Evolutionary conservation across 2,888 invertebrate species (phyloP).

Genomic region (Apodemia zela): DNA sequence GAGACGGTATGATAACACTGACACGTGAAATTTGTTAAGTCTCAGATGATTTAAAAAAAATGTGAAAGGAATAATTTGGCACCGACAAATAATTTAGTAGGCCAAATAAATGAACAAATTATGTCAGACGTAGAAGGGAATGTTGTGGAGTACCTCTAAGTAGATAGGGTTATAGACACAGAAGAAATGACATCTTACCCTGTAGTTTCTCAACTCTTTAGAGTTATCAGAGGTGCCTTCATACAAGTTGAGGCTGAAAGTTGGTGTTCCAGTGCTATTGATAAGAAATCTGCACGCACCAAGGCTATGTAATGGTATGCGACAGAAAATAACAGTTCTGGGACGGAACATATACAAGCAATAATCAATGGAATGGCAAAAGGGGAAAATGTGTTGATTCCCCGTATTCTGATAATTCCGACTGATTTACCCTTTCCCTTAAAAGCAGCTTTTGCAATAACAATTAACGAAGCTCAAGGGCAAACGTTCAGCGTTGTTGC

Average conservation of each 20-base stretch:
- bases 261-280: conserved; percentile 37
- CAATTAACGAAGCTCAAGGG: too few species aligned
- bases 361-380: too few species aligned
- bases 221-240: conserved; percentile 35
- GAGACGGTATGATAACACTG: too few species aligned
- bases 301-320: too few species aligned
- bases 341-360: too few species aligned
- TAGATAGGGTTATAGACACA: too few species aligned
- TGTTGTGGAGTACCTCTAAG: conserved; percentile 15
- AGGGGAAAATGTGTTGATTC: too few species aligned
- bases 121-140: conserved; percentile 25
- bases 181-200: conserved; percentile 15
- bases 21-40: not conserved
- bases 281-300: conserved; percentile 37
- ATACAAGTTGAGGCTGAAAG: conserved; percentile 35
- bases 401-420: too few species aligned
- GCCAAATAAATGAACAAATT: conserved; percentile 29
- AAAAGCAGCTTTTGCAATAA: too few species aligned
- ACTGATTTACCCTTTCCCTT: too few species aligned
- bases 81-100: conserved; percentile 30
- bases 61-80: conserved; percentile 36
- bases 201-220: conserved; percentile 33
- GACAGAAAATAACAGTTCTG: too few species aligned
- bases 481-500: too few species aligned
- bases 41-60: conserved; percentile 29